Evolutionary conservation across 1,140 invertebrate genomes (phyloP), one percentile per base, ranked within the genome.

Genomic region (Tenebrio molitor): DNA sequence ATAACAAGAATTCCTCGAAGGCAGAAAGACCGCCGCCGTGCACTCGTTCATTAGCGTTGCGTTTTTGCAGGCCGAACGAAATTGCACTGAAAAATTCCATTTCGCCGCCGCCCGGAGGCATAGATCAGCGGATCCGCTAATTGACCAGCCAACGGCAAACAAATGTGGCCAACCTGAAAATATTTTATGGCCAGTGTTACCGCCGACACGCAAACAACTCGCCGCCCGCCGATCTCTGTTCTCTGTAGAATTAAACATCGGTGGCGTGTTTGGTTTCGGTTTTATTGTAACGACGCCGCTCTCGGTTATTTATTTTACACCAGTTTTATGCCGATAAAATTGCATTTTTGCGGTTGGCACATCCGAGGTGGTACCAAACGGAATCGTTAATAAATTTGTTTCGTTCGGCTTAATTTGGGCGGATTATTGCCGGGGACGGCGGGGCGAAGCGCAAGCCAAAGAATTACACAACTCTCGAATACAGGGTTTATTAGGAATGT

Each of bases 141-240:
- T 58, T 58, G 50, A 58, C 50, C 50, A 58, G 23, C 50, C 50
- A 23, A 0, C 50, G 50, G 50, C 50, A 25, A 58, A 58, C 50
- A 29, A 58, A 58, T 58, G 50, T 58, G 50, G 50, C 50, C 50
- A 58, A 58, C 50, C n/a, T 29, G 50, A 58, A 58, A 58, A 58
- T 58, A 58, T 58, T 58, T 58, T 58, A 58, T 58, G 12, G 44
- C 2, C 23, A 29, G 50, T 58, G 50, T 29, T 58, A 29, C 23
- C 50, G 29, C 50, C 23, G 23, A 58, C 23, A 58, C 50, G 50
- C 50, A 58, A 58, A 58, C 50, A 58, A 58, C 10, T 58, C 50
- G 25, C 25, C 23, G 12, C 23, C n/a, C 21, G 4, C 29, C 29
- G 2, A 39, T 3, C 36, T 12, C 36, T 8, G 8, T 8, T 4